phyloP scores from a whole-genome alignment of 2,888 invertebrate species.

The Agapostemon virescens region DNA sequence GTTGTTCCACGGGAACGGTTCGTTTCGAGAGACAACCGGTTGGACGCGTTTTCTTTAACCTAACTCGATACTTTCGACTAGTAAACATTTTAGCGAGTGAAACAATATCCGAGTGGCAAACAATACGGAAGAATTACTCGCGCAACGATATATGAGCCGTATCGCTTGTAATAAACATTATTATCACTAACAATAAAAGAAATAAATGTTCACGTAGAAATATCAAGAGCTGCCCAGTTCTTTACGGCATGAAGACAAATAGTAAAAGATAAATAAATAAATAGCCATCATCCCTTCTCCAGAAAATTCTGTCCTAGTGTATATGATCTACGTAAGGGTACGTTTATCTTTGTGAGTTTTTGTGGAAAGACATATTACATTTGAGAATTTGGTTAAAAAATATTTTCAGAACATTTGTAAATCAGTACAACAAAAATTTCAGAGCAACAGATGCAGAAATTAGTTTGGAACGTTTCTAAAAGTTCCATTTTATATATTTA shows the following conservation, averaged over 20 bases:
- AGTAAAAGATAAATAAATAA: neutral
- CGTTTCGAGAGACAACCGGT: slow-evolving; percentile 1
- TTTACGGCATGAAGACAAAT: neutral
- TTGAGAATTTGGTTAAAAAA: no score
- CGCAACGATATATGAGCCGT: neutral
- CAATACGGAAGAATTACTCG: neutral
- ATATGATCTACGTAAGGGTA: no score
- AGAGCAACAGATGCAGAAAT: no score
- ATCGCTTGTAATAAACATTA: neutral
- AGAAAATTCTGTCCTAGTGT: no score
- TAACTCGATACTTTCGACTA: neutral
- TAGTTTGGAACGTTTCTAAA: no score
- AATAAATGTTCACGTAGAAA: neutral
- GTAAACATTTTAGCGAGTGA: neutral
- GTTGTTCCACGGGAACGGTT: slow-evolving; percentile 20
- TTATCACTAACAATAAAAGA: neutral
- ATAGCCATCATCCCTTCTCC: neutral
- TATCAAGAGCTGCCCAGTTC: neutral
- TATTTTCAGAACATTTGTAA: no score
- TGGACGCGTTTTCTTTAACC: slow-evolving; percentile 15
- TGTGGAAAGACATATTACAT: no score
- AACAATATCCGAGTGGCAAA: neutral
- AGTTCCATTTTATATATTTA: no score
- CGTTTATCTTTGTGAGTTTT: no score
- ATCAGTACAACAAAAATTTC: no score